These are phyloP conservation scores for Pitta sordida DNA, from an alignment of 2,113 vertebrate species.

Conservation along the genomic window DNA sequence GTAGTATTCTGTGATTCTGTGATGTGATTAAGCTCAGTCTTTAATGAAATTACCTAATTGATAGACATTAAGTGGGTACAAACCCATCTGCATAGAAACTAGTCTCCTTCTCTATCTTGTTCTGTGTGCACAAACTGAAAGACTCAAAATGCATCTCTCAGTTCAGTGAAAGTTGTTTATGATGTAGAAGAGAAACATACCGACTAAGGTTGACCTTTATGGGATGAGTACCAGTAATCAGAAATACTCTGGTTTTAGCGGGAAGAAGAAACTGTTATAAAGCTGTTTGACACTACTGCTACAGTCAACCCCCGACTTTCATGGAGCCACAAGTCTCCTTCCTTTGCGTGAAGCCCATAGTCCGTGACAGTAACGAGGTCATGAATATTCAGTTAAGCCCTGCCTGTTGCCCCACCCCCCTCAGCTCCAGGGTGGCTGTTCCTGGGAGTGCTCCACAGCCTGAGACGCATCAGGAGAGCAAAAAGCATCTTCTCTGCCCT, in stretches of 20 bases:
- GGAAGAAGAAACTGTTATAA: neutral
- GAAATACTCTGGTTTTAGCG: neutral
- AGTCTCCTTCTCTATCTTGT: neutral
- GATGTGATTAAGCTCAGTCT: neutral
- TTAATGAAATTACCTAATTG: neutral
- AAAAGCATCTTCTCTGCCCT: no score
- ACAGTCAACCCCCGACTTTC: no score
- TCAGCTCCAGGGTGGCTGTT: no score
- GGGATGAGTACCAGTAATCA: neutral
- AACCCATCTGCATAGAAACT: neutral
- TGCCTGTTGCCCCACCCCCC: no score
- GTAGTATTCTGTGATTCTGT: no score
- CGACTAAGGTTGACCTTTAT: neutral
- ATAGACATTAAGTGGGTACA: neutral
- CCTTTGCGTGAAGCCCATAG: no score
- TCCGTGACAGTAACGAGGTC: no score
- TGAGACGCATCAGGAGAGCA: no score
- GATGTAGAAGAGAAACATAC: neutral
- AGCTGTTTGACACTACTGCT: neutral
- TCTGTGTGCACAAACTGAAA: neutral
- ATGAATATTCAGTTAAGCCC: no score
- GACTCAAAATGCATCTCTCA: neutral
- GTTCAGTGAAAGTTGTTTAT: neutral
- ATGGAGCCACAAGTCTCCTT: no score
- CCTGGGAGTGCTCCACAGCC: no score